These are phyloP conservation scores for Poliocrania exsul DNA, from an alignment of 2,797 vertebrate species.

Conservation along the genomic window DNA sequence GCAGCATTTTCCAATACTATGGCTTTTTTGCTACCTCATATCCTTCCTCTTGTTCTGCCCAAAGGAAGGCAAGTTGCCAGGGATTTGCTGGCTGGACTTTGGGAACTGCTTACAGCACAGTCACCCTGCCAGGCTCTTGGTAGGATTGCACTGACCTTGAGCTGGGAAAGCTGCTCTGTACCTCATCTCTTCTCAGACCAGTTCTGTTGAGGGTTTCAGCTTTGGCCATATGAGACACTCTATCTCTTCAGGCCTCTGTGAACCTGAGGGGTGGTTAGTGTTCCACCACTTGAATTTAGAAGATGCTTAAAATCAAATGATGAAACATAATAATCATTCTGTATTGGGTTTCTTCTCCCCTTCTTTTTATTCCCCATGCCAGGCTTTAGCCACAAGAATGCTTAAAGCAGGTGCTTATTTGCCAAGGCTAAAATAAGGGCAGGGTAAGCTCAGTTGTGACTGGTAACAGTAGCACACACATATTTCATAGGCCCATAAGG, in stretches of 20 bases:
- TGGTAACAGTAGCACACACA: background rate
- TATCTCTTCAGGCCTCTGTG: accelerated
- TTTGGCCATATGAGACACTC: accelerated
- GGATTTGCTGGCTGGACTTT: background rate
- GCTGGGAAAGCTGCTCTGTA: background rate
- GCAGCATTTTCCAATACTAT: background rate
- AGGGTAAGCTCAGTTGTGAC: background rate
- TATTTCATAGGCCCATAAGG: background rate
- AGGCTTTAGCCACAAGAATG: background rate
- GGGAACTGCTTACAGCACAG: background rate
- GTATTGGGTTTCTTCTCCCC: background rate
- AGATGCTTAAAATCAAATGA: background rate
- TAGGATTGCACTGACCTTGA: background rate
- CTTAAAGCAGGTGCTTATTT: background rate
- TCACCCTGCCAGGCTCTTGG: background rate
- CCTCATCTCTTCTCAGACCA: background rate
- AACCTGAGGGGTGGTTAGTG: background rate
- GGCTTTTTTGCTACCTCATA: background rate
- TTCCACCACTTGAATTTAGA: background rate
- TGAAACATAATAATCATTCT: background rate
- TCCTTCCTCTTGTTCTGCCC: background rate
- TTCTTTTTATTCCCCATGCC: background rate
- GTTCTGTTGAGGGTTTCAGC: background rate
- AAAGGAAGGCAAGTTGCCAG: background rate
- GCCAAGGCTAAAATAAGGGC: background rate